Base-by-base conservation (phyloP, 2,888 invertebrate genomes). In the Beris chalybata region DNA sequence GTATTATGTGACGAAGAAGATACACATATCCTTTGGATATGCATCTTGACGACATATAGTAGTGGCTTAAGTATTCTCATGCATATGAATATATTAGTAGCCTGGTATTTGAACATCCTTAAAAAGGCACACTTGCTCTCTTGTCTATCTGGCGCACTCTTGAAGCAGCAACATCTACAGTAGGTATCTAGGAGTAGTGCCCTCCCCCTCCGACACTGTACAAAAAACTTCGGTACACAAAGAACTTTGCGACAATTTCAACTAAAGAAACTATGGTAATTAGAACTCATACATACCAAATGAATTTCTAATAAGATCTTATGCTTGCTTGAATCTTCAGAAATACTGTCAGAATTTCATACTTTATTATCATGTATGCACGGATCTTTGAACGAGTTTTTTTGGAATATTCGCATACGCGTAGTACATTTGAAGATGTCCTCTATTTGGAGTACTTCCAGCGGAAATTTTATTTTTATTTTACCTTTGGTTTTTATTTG, bases 61-160 rank as follows among this genome's bases (percentile, higher is more conserved):
- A 53, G 55, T 13, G 32, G 38, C 29, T 48, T 55, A 55, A 64
- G 63, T 7, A 67, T 67, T 61, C 67, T 63, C 63, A 43, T 64
- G 61, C 48, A 67, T 59, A 65, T 67, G 67, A 67, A 67, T 67
- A 65, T 56, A 67, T 67, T 65, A 67, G 67, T 50, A 67, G 58
- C 55, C 45, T 65, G 52, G 59, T 67, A 65, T 67, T 67, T 67
- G 67, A 38, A 59, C 50, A 48, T 50, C 54, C 61, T 65, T 65
- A 65, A 67, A 67, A 61, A 65, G 61, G 22, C 61, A 31, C 30
- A 61, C 61, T 61, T 52, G 29, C 38, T 61, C 52, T 61, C 52
- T 61, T 61, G 61, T 61, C 32, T 61, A 50, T 52, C 15, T 61
- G 52, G 61, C 61, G 52, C 61, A 50, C 52, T 61, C 52, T 52